phyloP scores from a whole-genome alignment of 2,888 invertebrate genomes.

The Panopea generosa region DNA sequence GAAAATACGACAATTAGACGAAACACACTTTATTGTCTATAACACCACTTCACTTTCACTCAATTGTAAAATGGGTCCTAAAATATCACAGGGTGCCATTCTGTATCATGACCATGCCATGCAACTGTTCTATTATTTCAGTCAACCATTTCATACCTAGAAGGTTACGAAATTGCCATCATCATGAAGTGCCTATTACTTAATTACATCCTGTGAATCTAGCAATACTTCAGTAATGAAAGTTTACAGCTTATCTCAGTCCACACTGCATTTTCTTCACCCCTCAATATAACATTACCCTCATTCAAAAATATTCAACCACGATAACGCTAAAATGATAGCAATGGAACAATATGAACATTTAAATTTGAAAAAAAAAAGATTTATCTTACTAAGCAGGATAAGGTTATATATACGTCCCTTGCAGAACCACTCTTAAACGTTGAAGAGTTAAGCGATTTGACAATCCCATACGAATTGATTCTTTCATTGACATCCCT shows the following conservation, averaged over 20 bases:
- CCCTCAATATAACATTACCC: no score
- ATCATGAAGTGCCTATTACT: no score
- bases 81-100: conserved; percentile 5
- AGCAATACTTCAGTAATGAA: no score
- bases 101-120: conserved; percentile 15
- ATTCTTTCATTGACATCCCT: no score
- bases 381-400: neutral
- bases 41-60: conserved; percentile 14
- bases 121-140: conserved; percentile 4
- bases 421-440: conserved; percentile 1
- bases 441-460: no score
- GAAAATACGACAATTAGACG: conserved; percentile 1
- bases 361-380: conserved; percentile 12
- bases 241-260: no score
- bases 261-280: no score
- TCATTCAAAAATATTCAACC: no score
- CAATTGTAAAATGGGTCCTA: neutral
- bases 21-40: conserved; percentile 20
- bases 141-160: conserved; percentile 4
- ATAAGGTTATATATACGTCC: neutral
- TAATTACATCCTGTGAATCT: no score
- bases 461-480: no score
- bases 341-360: neutral
- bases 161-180: no score
- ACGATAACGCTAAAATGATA: no score